Evolutionary conservation across 2,797 vertebrate genomes (phyloP), one percentile per base, ranked within the genome.

Genomic region (Tokudaia muenninki): DNA sequence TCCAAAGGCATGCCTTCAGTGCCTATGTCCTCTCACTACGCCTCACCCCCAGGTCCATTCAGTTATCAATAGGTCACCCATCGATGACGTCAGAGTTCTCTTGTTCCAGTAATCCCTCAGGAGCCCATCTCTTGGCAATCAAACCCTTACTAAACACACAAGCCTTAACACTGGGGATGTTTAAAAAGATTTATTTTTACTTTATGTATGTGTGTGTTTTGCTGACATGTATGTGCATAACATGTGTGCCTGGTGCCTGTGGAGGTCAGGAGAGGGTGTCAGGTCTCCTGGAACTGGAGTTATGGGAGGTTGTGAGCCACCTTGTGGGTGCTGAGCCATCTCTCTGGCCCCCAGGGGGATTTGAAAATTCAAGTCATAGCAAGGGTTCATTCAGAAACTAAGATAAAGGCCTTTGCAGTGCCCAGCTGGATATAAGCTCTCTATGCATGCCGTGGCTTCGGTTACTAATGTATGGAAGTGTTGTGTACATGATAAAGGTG

Each of bases 401-500:
- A 44, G 47, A 6, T 70, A 72, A 79, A 52, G 29, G 14, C 12
- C 44, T 31, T 55, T 2, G 31, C 3, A 57, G 61, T 4, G 41
- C 80, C 50, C 59, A 57, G 61, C 81, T 94, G 92, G n/a, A 59
- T 22, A 37, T 52, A 41, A 84, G 65, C 31, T 70, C 37, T 59
- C 65, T 9, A 2, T 24, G 7, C 22, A 0, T 1, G 16, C 1
- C 5, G 4, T 6, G 19, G 26, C 61, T 82, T n/a, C 79, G 57
- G 2, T 55, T 74, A 21, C 50, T 59, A 57, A 57, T 3, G 34
- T 26, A 2, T 21, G 34, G 19, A 90, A 82, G 31, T 50, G n/a
- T 65, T 8, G 8, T 55, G 3, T 12, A 17, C 22, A 11, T 3
- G 21, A 37, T 44, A 50, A 83, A 41, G 26, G 14, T n/a, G 34